Percentiles rank a stretch among this genome's conserved stretches.
Evolutionary conservation across 2,113 vertebrate species (phyloP).

Genomic region (Zapornia atra): DNA sequence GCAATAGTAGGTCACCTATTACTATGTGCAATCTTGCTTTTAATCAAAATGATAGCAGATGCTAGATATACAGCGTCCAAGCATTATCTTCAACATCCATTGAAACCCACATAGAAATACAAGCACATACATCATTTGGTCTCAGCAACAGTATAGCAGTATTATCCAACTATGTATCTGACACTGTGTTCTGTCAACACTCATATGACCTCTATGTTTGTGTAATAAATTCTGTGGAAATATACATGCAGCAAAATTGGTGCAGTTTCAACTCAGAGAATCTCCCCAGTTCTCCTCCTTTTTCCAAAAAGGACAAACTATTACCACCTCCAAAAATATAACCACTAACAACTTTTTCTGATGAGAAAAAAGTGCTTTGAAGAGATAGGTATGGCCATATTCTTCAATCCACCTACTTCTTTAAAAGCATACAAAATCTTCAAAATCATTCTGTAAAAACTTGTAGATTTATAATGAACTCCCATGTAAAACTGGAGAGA

Average conservation of each 20-base stretch:
- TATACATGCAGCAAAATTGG: neutral
- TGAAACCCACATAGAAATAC: neutral
- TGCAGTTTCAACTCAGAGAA: neutral
- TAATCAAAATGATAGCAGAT: neutral
- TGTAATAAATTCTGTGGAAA: neutral
- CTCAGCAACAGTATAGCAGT: neutral
- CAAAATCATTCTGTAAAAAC: neutral
- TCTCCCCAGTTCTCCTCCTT: accelerated
- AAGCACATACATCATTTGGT: neutral
- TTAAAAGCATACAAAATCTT: neutral
- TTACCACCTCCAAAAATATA: accelerated
- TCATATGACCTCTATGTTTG: neutral
- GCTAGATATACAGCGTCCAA: neutral
- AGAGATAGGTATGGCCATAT: neutral
- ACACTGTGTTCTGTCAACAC: accelerated
- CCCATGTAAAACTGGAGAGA: neutral
- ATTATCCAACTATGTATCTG: neutral
- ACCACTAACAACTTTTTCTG: neutral
- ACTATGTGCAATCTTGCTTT: neutral
- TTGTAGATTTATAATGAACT: neutral
- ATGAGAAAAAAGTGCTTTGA: neutral
- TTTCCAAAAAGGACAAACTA: neutral
- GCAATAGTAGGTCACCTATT: neutral
- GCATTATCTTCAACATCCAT: neutral
- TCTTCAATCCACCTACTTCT: neutral